Evolutionary conservation across 2,888 invertebrate species (phyloP).

Genomic region (Aethes cnicana): DNA sequence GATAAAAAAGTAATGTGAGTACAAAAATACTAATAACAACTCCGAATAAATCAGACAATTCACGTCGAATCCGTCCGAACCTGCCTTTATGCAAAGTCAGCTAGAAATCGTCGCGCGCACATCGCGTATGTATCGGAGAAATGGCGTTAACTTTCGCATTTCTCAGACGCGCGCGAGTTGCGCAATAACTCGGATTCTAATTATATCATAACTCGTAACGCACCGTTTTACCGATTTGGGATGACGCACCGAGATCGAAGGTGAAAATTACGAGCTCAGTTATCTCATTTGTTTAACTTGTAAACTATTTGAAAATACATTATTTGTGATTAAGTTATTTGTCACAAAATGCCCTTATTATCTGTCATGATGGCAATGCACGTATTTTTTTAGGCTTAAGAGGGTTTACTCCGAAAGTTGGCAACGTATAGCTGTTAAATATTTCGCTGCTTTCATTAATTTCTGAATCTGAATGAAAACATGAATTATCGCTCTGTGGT

Average conservation of each 20-base stretch:
- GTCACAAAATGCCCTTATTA: background rate
- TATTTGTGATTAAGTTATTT: background rate
- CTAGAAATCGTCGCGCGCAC: slow-evolving; percentile 51
- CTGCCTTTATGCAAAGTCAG: slow-evolving; percentile 56
- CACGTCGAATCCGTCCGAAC: slow-evolving; percentile 7
- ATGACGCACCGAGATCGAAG: slow-evolving; percentile 17
- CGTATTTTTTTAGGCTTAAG: no score
- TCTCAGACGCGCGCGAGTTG: slow-evolving; percentile 45
- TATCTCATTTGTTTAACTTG: background rate
- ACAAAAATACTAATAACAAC: no score
- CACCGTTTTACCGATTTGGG: slow-evolving; percentile 28
- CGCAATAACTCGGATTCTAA: slow-evolving; percentile 53
- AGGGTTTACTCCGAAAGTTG: no score
- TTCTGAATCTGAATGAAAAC: no score
- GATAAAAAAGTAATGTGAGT: no score
- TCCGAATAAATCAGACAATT: no score
- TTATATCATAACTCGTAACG: slow-evolving; percentile 44
- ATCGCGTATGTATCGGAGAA: slow-evolving; percentile 51
- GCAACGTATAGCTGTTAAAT: no score
- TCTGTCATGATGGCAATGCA: no score
- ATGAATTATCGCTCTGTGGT: no score
- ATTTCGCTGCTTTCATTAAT: no score
- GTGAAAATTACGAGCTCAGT: slow-evolving; percentile 15
- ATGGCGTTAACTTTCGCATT: slow-evolving; percentile 64
- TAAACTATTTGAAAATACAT: no score